These are phyloP conservation scores for Anarhynchus alexandrinus DNA, from an alignment of 2,113 vertebrate genomes.

Conservation along the genomic window DNA sequence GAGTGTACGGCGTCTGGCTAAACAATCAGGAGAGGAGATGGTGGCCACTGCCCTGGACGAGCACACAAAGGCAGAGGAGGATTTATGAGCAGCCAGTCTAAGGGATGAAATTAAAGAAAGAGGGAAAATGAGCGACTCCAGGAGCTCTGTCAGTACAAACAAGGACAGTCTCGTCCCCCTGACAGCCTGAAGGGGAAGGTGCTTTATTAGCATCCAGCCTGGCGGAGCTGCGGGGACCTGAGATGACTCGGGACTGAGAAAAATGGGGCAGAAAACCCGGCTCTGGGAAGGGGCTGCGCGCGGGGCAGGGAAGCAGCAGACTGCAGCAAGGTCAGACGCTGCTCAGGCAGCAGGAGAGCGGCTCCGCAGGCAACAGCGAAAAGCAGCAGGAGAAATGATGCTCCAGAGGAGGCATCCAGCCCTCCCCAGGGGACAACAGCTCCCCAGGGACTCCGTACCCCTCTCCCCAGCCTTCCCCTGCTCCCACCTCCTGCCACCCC, in stretches of 20 bases:
- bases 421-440: not conserved
- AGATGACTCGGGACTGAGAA: not conserved
- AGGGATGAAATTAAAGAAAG: not conserved
- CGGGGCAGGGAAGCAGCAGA: not conserved
- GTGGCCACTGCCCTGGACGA: not conserved
- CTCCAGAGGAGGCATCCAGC: not conserved
- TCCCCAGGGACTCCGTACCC: not conserved
- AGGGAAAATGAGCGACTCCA: not conserved
- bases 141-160: not conserved
- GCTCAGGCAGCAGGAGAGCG: not conserved
- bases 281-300: not conserved
- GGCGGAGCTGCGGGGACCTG: not conserved
- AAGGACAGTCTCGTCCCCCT: not conserved
- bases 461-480: not conserved
- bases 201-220: not conserved
- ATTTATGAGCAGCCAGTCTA: not conserved
- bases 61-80: not conserved
- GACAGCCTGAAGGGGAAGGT: not conserved
- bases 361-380: not conserved
- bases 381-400: not conserved
- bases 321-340: not conserved
- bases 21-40: not conserved
- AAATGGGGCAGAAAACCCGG: not conserved
- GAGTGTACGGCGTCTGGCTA: accelerated
- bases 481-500: not conserved